Percentiles rank a stretch among this genome's conserved stretches.
These are phyloP conservation scores for Propithecus coquereli DNA, from an alignment of 2,113 vertebrate species.

Conservation along the genomic window DNA sequence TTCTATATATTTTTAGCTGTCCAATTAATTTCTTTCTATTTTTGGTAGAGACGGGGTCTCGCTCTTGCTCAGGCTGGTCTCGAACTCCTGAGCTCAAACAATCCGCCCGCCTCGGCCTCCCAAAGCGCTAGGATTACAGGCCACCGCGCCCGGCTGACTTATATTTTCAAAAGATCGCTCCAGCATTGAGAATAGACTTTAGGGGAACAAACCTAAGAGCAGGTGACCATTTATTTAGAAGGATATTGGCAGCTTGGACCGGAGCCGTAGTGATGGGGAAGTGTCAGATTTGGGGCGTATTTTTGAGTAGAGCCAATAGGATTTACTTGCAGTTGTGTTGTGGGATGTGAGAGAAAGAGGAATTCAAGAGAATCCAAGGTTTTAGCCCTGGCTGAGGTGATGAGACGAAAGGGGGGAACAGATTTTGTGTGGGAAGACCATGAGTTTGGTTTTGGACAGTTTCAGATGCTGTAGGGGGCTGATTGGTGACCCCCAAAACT, in stretches of 20 bases:
- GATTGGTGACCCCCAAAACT: background rate
- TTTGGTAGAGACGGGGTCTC: no score
- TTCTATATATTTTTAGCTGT: no score
- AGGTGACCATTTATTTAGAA: background rate
- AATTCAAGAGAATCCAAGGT: background rate
- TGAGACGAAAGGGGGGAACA: background rate
- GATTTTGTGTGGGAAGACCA: background rate
- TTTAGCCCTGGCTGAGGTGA: background rate
- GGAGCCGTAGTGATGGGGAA: background rate
- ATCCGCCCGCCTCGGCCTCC: no score
- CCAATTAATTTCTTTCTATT: no score
- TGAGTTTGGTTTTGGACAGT: background rate
- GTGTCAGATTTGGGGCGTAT: background rate
- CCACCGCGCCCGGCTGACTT: no score
- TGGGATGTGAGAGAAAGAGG: no score
- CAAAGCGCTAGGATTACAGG: no score
- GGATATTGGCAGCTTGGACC: background rate
- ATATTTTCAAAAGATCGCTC: background rate
- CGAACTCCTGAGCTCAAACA: no score
- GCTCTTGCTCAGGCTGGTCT: no score
- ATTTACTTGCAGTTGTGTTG: background rate
- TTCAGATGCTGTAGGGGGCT: background rate
- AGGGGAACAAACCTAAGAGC: background rate
- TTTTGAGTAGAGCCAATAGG: background rate
- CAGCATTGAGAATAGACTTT: background rate